Conservation (phyloP, 2,888 invertebrate species). For the Erynnis tages region DNA sequence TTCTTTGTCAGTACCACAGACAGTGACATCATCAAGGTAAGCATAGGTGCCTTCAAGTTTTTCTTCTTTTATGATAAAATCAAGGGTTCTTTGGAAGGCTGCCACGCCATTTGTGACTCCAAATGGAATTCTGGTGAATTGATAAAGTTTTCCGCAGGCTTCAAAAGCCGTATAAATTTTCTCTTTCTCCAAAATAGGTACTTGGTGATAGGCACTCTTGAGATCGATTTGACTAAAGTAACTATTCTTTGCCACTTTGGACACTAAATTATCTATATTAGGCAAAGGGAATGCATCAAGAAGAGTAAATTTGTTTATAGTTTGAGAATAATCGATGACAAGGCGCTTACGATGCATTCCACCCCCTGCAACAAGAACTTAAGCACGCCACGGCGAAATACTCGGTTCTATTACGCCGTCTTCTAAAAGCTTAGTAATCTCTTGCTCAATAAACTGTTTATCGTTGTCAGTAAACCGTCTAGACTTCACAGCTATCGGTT, state of each 20-base stretch:
- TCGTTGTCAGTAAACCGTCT: not conserved
- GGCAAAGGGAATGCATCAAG: not conserved
- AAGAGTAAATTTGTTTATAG: not conserved
- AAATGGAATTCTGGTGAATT: not conserved
- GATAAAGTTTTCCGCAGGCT: not conserved
- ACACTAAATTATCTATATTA: conserved; percentile 1
- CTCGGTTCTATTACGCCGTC: not conserved
- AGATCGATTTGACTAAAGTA: not conserved
- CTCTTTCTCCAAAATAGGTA: not conserved
- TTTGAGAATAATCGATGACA: conserved; percentile 2
- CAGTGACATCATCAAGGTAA: conserved; percentile 2
- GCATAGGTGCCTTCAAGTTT: not conserved
- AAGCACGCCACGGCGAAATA: not conserved
- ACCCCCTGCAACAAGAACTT: not conserved
- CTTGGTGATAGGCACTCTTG: not conserved
- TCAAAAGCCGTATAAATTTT: not conserved
- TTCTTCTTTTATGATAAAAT: not conserved
- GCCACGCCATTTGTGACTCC: conserved; percentile 3
- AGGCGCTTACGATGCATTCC: not conserved
- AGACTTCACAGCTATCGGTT: not conserved
- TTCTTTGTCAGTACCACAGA: not conserved
- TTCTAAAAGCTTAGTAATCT: not conserved
- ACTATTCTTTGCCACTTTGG: not conserved
- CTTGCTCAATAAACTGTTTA: not conserved
- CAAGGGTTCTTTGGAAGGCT: not conserved